Base-by-base conservation (phyloP, 2,888 invertebrate species). In the Protonemura montana region DNA sequence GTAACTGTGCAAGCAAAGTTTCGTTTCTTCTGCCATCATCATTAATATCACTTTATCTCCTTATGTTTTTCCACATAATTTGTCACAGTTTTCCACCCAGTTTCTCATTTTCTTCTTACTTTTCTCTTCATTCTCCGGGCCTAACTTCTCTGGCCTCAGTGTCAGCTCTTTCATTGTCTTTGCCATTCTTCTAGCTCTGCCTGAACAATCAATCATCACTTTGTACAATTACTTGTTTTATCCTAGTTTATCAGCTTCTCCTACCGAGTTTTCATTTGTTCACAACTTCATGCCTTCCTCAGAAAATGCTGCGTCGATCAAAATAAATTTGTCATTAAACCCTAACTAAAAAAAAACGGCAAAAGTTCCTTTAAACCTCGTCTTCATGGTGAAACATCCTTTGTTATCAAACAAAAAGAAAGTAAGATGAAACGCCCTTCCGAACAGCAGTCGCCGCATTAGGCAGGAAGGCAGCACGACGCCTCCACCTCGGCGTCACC, bases 11-110 rank as follows among this genome's bases (percentile, higher is more conserved):
- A 81, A 81, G 81, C 30, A 81, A 81, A 81, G 81, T 84, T 84
- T 84, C 59, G 84, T 84, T 76, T 28, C 86, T 76, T 82, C 83
- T 86, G 86, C 87, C 88, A 87, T 87, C 88, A 87, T 88, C 88
- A 88, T 88, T 88, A 88, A 88, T 88, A 88, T 88, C 88, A 88
- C 88, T 88, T 88, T 87, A 87, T 87, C 87, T 87, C 85, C 85
- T 87, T 85, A 86, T 76, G 82, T 87, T 87, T 88, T 87, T 87
- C 87, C 87, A 82, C 85, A 86, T 87, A 88, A 88, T 88, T 88
- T 88, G 88, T 88, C 88, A 88, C 87, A 85, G 86, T 87, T 87
- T 87, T 87, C 87, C 86, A 83, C 85, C 82, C 76, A 78, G 86
- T 80, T 83, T 81, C 80, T 81, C 41, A 77, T 81, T 86, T 78